Evolutionary conservation across 1,140 invertebrate genomes (phyloP).

Genomic region (Cephus cinctus): DNA sequence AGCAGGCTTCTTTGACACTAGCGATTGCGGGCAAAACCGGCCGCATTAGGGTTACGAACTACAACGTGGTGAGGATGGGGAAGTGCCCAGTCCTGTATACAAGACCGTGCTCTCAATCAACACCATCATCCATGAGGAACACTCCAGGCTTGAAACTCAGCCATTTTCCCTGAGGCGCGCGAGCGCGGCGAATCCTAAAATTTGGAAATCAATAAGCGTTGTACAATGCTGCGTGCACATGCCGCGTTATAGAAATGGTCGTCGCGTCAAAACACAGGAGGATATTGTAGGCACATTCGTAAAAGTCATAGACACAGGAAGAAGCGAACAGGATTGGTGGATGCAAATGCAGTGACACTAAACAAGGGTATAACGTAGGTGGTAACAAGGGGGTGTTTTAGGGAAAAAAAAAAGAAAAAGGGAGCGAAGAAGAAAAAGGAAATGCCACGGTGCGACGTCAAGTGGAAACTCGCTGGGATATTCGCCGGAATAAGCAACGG

Average conservation of each 20-base stretch:
- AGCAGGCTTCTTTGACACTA: too few relatives aligned
- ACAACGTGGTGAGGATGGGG: too few relatives aligned
- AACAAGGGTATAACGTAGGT: background rate
- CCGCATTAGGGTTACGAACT: too few relatives aligned
- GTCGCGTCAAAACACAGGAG: constrained; percentile 41
- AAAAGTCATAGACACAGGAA: constrained; percentile 23
- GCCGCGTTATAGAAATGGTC: constrained; percentile 37
- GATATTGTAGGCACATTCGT: constrained; percentile 23
- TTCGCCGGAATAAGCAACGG: constrained; percentile 47
- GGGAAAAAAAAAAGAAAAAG: constrained; percentile 6
- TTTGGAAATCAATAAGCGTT: constrained; percentile 52
- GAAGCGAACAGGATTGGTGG: constrained; percentile 3
- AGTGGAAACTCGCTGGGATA: constrained; percentile 49
- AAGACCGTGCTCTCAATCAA: too few relatives aligned
- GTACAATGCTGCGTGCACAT: constrained; percentile 42
- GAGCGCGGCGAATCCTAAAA: too few relatives aligned
- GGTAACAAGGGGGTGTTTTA: background rate
- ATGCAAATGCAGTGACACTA: background rate
- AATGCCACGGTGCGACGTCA: constrained; percentile 37
- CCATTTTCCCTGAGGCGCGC: too few relatives aligned
- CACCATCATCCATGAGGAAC: too few relatives aligned
- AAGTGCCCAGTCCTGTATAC: too few relatives aligned
- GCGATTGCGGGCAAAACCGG: too few relatives aligned
- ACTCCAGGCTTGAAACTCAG: too few relatives aligned
- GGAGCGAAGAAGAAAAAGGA: constrained; percentile 20